These are phyloP conservation scores for Paraescarpia echinospica DNA, from an alignment of 1,140 invertebrate species.

Conservation along the genomic window DNA sequence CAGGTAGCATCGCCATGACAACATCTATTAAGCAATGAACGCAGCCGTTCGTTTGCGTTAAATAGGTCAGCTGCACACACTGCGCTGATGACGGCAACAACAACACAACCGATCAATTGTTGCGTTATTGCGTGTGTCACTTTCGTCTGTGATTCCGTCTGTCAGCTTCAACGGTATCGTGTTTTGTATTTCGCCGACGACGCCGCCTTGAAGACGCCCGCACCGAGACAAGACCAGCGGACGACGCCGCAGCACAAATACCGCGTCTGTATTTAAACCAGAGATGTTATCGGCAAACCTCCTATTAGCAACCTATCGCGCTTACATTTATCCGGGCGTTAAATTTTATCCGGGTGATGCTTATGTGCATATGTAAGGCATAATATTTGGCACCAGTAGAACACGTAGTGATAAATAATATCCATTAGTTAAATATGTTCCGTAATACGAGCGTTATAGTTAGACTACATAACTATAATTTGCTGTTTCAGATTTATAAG, in stretches of 20 bases:
- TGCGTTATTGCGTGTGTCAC: neutral
- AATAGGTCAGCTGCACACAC: neutral
- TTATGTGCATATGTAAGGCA: no score
- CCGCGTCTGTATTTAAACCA: no score
- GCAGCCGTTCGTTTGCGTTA: neutral
- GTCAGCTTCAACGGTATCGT: neutral
- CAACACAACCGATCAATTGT: neutral
- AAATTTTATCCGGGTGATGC: no score
- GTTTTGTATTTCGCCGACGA: neutral
- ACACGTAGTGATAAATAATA: no score
- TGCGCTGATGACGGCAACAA: neutral
- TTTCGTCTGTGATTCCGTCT: neutral
- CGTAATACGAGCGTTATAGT: no score
- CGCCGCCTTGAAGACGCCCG: neutral
- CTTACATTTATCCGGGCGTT: no score
- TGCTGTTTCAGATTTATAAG: no score
- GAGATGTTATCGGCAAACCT: no score
- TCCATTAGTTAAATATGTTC: no score
- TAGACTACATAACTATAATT: no score
- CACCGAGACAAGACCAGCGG: neutral
- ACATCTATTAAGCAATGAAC: neutral
- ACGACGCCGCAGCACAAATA: neutral
- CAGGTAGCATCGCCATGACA: neutral
- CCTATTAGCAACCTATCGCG: no score
- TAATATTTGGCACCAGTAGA: no score